phyloP scores from a whole-genome alignment of 64 coral and sea anemone genomes.

The Trachythela sp. region DNA sequence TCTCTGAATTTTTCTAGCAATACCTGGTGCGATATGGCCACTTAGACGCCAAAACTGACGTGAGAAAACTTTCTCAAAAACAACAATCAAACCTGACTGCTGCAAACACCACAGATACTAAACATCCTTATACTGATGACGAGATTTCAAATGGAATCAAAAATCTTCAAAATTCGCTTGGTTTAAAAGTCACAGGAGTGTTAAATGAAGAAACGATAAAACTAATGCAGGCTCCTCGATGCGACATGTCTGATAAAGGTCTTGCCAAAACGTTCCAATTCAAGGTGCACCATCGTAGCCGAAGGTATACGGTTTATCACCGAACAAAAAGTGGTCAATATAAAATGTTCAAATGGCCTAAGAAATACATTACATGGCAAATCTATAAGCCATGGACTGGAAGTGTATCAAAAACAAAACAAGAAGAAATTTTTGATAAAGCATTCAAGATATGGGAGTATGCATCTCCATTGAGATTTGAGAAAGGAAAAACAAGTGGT shows the following conservation, averaged over 20 bases:
- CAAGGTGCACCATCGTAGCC: not conserved
- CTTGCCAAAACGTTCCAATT: not conserved
- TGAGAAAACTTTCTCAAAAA: not conserved
- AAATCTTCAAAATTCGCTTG: slow-evolving; percentile 5
- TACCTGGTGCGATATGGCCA: not conserved
- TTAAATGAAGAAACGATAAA: not conserved
- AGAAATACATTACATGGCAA: not conserved
- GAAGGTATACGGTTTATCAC: not conserved
- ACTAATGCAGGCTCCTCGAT: not conserved
- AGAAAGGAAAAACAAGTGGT: not conserved
- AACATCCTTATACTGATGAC: not conserved
- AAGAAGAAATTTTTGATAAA: not conserved
- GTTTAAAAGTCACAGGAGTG: not conserved
- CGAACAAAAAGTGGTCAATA: too few species aligned
- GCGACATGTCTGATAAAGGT: not conserved
- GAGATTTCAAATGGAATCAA: slow-evolving; percentile 6
- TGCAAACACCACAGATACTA: not conserved
- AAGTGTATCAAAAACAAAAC: not conserved
- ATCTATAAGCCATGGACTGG: not conserved
- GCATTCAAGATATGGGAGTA: slow-evolving; percentile 9
- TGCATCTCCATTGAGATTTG: not conserved
- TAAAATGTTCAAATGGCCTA: not conserved
- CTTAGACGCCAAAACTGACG: not conserved
- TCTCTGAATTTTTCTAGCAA: too few species aligned
- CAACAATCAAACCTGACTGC: not conserved